phyloP scores from a whole-genome alignment of 2,888 invertebrate genomes.

The Polyploca ridens region DNA sequence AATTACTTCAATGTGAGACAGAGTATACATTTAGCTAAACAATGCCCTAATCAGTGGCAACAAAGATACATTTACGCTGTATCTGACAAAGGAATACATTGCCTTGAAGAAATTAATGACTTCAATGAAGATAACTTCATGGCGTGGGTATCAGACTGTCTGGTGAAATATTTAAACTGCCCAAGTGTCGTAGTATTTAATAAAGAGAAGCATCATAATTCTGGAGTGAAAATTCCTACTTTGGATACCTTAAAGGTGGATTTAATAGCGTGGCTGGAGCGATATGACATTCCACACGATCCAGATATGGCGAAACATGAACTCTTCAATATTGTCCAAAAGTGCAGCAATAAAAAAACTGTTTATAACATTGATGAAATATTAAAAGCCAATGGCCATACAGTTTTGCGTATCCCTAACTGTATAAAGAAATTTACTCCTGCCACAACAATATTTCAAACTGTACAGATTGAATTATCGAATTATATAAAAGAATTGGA shows the following conservation, averaged over 20 bases:
- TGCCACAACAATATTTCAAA: conserved; percentile 2
- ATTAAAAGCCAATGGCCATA: conserved; percentile 33
- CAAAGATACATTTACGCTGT: conserved; percentile 35
- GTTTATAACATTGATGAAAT: conserved; percentile 31
- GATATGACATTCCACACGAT: conserved; percentile 35
- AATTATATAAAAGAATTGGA: conserved; percentile 19
- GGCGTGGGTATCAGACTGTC: conserved; percentile 31
- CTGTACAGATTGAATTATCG: background rate
- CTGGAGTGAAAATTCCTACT: conserved; percentile 22
- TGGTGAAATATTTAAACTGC: conserved; percentile 26
- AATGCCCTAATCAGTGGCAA: conserved; percentile 13
- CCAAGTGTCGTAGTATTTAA: conserved; percentile 40
- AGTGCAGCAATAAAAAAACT: conserved; percentile 31
- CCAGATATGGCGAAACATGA: conserved; percentile 37
- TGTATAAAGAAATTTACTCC: conserved; percentile 34
- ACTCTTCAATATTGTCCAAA: conserved; percentile 43
- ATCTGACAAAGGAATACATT: conserved; percentile 24
- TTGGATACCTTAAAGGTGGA: conserved; percentile 32
- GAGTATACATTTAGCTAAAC: background rate
- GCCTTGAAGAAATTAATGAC: conserved; percentile 18
- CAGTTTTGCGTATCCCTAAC: conserved; percentile 40
- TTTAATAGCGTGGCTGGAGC: conserved; percentile 44
- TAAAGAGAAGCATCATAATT: conserved; percentile 27
- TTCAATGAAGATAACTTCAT: conserved; percentile 28
- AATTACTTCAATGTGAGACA: conserved; percentile 4